Conservation (phyloP, 2,888 invertebrate species). For the Busseola fusca region DNA sequence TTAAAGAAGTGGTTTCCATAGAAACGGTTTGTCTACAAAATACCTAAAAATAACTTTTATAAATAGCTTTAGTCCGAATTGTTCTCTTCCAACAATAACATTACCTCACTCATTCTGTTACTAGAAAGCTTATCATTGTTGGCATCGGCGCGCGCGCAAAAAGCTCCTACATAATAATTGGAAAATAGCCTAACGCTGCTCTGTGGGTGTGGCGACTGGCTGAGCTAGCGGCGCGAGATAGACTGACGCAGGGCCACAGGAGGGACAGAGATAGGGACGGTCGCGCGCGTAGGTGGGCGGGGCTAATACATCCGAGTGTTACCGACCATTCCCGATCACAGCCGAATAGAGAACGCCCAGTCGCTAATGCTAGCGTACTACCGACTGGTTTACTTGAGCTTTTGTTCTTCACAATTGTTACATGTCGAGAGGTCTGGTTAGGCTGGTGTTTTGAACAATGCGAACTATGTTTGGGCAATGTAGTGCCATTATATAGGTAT, state of each 20-base stretch:
- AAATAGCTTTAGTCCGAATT: constrained; percentile 44
- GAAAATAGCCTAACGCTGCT: constrained; percentile 81
- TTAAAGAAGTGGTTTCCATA: neutral
- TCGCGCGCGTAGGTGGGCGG: constrained; percentile 79
- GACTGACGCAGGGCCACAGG: constrained; percentile 62
- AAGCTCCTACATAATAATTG: constrained; percentile 86
- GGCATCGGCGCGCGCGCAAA: constrained; percentile 80
- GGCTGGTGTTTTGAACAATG: constrained; percentile 71
- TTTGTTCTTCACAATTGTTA: constrained; percentile 51
- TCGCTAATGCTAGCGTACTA: constrained; percentile 69
- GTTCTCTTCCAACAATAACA: constrained; percentile 68
- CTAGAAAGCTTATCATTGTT: constrained; percentile 84
- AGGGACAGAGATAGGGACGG: constrained; percentile 70
- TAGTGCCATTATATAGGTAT: constrained; percentile 71
- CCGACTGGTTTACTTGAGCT: constrained; percentile 73
- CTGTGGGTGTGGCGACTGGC: constrained; percentile 79
- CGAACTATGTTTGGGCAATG: constrained; percentile 73
- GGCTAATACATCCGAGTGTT: constrained; percentile 72
- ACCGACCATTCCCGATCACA: constrained; percentile 78
- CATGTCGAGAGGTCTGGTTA: constrained; percentile 61
- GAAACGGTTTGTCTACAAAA: neutral
- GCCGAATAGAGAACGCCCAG: constrained; percentile 84
- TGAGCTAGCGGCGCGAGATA: constrained; percentile 70
- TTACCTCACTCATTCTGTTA: constrained; percentile 71
- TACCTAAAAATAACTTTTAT: constrained; percentile 35